Base-by-base conservation (phyloP, 2,888 invertebrate species). In the Phlogophora meticulosa region DNA sequence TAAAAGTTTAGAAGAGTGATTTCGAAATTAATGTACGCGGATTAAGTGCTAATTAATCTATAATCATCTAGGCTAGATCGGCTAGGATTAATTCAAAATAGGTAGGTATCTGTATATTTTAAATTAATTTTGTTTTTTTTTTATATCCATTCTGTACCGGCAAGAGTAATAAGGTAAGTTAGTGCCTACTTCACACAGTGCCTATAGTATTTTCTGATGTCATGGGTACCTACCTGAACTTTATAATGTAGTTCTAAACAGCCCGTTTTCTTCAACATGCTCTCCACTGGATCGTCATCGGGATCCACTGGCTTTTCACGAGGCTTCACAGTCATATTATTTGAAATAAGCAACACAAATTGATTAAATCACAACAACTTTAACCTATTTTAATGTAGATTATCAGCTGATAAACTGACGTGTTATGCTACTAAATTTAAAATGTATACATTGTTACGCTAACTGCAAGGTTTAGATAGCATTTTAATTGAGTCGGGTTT, bases 181-280 rank as follows among this genome's bases (percentile, higher is more conserved):
- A n/a, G n/a, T n/a, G n/a, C n/a, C n/a, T n/a, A n/a, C n/a, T n/a
- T n/a, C n/a, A n/a, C n/a, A n/a, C n/a, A n/a, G n/a, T n/a, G n/a
- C n/a, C n/a, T n/a, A n/a, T n/a, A n/a, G n/a, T n/a, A n/a, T n/a
- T n/a, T n/a, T n/a, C n/a, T n/a, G n/a, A n/a, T n/a, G n/a, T n/a
- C n/a, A n/a, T n/a, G n/a, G n/a, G n/a, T n/a, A n/a, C n/a, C n/a
- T 93, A 98, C 98, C 97, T 98, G 98, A 43, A 99, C 98, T 96
- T 98, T 97, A 87, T 98, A 98, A 94, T 99, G 99, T 65, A 98
- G 94, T 81, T 99, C 97, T 60, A 98, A 96, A 89, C 99, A 99
- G 9, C 99, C 99, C 24, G 99, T 98, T 93, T 97, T 98, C 87
- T 98, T 98, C 15, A 99, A 92, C 98, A 99, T 98, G 72, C 96